phyloP scores from a whole-genome alignment of 92 coral and sea anemone genomes.

The Porites lobata region DNA sequence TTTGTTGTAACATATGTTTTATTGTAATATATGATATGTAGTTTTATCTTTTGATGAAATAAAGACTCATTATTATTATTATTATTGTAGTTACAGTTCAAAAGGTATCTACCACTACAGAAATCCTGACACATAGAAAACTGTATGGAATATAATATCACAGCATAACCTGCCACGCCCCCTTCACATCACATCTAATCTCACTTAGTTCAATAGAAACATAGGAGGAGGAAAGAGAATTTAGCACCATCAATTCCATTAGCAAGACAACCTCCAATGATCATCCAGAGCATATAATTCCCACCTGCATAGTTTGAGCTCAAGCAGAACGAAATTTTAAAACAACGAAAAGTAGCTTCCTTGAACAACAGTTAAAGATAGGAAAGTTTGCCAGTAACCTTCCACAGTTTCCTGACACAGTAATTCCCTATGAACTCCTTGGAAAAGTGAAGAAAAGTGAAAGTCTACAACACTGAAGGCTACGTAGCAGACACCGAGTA shows the following conservation, averaged over 20 bases:
- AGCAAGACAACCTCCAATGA: slow-evolving; percentile 33
- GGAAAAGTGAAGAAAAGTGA: slow-evolving; percentile 9
- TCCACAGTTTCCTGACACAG: slow-evolving; percentile 37
- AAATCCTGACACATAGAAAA: slow-evolving; percentile 7
- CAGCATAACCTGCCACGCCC: not conserved
- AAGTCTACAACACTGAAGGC: not conserved
- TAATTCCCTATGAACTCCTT: slow-evolving; percentile 17
- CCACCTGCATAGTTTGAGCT: slow-evolving; percentile 20
- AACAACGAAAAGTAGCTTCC: not conserved
- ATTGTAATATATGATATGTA: too few relatives aligned
- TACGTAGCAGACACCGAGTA: not conserved
- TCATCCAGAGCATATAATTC: slow-evolving; percentile 31
- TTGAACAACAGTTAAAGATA: slow-evolving; percentile 26
- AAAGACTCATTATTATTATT: too few relatives aligned
- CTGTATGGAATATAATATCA: slow-evolving; percentile 23
- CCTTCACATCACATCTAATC: slow-evolving; percentile 3
- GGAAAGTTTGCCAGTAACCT: slow-evolving; percentile 40
- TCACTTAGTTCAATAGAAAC: slow-evolving; percentile 19
- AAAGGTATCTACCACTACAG: not conserved
- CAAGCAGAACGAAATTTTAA: slow-evolving; percentile 45
- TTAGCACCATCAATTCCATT: slow-evolving; percentile 30
- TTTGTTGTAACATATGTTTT: too few relatives aligned
- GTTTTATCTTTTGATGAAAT: too few relatives aligned
- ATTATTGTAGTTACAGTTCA: not conserved
- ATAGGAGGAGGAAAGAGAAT: slow-evolving; percentile 29